Percentiles rank a stretch among this genome's conserved stretches.
These are phyloP conservation scores for Geophilus truncorum DNA, from an alignment of 2,888 invertebrate genomes.

Conservation along the genomic window DNA sequence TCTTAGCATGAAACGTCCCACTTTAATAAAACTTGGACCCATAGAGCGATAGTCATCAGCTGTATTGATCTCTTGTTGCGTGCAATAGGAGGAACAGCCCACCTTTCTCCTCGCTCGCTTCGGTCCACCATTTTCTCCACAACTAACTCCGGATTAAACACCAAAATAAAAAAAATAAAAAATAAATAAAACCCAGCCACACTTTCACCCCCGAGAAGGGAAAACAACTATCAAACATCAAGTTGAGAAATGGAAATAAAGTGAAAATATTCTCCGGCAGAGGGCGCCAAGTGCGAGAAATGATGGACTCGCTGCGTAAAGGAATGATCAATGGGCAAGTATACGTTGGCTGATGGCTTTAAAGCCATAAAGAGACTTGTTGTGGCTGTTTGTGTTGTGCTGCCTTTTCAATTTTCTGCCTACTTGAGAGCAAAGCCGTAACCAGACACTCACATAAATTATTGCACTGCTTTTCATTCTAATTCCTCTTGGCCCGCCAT, in stretches of 20 bases:
- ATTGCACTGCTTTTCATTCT: conserved; percentile 1
- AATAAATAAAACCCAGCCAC: background rate
- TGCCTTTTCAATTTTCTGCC: conserved; percentile 16
- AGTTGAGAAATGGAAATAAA: too few relatives aligned
- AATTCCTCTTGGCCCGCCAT: conserved; percentile 15
- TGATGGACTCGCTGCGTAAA: background rate
- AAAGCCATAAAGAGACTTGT: conserved; percentile 17
- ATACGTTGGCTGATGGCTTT: background rate
- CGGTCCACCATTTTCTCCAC: background rate
- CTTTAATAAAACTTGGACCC: conserved; percentile 10
- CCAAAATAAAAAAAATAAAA: background rate
- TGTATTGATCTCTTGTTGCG: conserved; percentile 11
- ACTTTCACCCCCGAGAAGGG: too few relatives aligned
- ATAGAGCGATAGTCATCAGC: conserved; percentile 6
- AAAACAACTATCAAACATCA: too few relatives aligned
- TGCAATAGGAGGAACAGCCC: conserved; percentile 5
- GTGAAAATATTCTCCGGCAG: background rate
- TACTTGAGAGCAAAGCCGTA: conserved; percentile 16
- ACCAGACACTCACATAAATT: conserved; percentile 12
- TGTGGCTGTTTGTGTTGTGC: conserved; percentile 10
- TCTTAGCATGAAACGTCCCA: background rate
- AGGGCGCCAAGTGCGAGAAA: background rate
- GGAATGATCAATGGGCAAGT: conserved; percentile 6
- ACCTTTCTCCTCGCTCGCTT: background rate
- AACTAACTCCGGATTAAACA: background rate